These are phyloP conservation scores for Aelia acuminata DNA, from an alignment of 2,888 invertebrate species.

Conservation along the genomic window DNA sequence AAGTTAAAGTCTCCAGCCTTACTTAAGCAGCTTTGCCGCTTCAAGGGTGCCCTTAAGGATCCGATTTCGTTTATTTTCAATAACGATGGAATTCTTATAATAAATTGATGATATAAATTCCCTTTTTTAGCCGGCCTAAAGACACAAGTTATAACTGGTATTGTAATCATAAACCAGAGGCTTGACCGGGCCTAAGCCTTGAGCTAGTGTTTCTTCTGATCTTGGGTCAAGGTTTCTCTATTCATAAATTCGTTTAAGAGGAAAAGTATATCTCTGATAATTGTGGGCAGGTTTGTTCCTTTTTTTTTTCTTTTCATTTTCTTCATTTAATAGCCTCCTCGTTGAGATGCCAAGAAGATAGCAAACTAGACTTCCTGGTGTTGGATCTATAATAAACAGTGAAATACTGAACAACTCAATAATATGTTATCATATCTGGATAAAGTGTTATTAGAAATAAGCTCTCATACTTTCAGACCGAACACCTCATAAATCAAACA, in stretches of 20 bases:
- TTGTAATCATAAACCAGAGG: not conserved
- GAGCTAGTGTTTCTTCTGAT: not conserved
- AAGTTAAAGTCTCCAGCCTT: not conserved
- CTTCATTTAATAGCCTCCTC: not conserved
- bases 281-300: not conserved
- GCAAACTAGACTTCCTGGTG: not conserved
- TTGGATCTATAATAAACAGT: not conserved
- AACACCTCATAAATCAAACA: no score
- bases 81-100: constrained; percentile 26
- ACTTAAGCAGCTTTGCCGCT: constrained; percentile 32
- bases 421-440: not conserved
- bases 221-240: not conserved
- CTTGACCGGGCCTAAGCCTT: not conserved
- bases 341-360: not conserved
- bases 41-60: constrained; percentile 27
- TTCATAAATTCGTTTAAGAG: constrained; percentile 11
- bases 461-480: no score
- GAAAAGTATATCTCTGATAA: constrained; percentile 15
- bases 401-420: not conserved
- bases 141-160: constrained; percentile 46
- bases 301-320: not conserved
- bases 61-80: constrained; percentile 27
- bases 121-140: constrained; percentile 18
- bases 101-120: constrained; percentile 36
- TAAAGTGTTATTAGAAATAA: no score